phyloP scores from a whole-genome alignment of 2,888 invertebrate genomes.

The Lissocephala sabroskyi region DNA sequence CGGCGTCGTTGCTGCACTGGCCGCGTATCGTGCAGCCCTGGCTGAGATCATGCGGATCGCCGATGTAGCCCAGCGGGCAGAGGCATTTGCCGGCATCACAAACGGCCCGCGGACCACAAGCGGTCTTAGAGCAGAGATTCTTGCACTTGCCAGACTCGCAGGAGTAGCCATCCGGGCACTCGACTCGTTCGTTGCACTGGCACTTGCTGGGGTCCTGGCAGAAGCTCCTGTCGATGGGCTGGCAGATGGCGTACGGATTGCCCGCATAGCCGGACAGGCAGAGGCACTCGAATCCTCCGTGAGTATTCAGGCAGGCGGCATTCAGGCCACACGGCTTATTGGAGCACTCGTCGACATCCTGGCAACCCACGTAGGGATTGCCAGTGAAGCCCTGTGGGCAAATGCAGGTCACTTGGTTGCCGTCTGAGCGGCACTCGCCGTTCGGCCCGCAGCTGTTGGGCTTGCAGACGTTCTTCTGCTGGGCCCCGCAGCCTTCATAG shows the following conservation, averaged over 20 bases:
- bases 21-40: slow-evolving; percentile 83
- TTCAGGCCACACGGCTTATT: slow-evolving; percentile 86
- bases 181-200: slow-evolving; percentile 79
- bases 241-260: slow-evolving; percentile 89
- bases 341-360: slow-evolving; percentile 87
- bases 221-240: slow-evolving; percentile 79
- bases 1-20: slow-evolving; percentile 85
- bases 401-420: slow-evolving; percentile 83
- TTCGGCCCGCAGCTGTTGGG: slow-evolving; percentile 83
- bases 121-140: slow-evolving; percentile 82
- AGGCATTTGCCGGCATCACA: slow-evolving; percentile 86
- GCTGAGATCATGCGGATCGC: slow-evolving; percentile 81
- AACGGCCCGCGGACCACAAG: slow-evolving; percentile 86
- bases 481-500: slow-evolving; percentile 83
- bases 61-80: slow-evolving; percentile 84
- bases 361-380: slow-evolving; percentile 89
- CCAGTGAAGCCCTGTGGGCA: slow-evolving; percentile 89
- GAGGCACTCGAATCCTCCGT: slow-evolving; percentile 90
- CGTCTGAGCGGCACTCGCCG: slow-evolving; percentile 85
- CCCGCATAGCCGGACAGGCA: slow-evolving; percentile 89
- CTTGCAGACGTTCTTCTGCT: slow-evolving; percentile 81
- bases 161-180: slow-evolving; percentile 84
- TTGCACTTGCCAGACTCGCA: slow-evolving; percentile 84
- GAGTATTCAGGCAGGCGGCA: slow-evolving; percentile 91
- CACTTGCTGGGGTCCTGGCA: slow-evolving; percentile 82